These are phyloP conservation scores for Eriosoma lanigerum DNA, from an alignment of 1,140 invertebrate genomes.

Conservation along the genomic window DNA sequence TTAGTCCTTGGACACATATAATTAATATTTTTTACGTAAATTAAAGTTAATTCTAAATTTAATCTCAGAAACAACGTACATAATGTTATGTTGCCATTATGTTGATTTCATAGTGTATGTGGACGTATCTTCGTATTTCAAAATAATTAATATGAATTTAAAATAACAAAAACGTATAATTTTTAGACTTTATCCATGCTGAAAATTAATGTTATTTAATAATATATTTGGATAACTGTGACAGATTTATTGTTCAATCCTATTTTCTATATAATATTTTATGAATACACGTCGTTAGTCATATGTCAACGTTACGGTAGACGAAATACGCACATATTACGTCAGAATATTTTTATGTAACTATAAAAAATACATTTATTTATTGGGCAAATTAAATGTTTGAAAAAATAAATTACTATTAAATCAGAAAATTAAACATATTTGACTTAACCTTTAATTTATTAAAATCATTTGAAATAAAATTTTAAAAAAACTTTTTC, in stretches of 20 bases:
- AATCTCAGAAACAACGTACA: not conserved
- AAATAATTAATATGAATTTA: not conserved
- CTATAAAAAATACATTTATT: not conserved
- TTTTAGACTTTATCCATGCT: not conserved
- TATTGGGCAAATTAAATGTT: not conserved
- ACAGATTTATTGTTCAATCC: not conserved
- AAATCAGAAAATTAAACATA: no score
- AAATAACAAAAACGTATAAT: slow-evolving; percentile 14
- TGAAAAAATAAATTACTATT: no score
- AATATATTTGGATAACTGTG: not conserved
- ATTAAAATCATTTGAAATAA: no score
- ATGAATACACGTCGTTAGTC: slow-evolving; percentile 21
- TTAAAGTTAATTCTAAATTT: slow-evolving; percentile 7
- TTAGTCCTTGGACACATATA: not conserved
- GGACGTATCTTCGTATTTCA: not conserved
- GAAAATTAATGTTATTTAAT: not conserved
- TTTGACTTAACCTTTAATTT: no score
- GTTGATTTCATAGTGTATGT: no score
- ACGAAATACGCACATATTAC: not conserved
- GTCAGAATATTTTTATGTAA: slow-evolving; percentile 2
- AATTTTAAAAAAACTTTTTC: no score
- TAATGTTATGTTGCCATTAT: not conserved
- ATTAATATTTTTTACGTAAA: not conserved
- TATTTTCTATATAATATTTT: not conserved
- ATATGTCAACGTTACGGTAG: slow-evolving; percentile 8